These are phyloP conservation scores for Hemibagrus guttatus DNA, from an alignment of 2,797 vertebrate species.

Conservation along the genomic window DNA sequence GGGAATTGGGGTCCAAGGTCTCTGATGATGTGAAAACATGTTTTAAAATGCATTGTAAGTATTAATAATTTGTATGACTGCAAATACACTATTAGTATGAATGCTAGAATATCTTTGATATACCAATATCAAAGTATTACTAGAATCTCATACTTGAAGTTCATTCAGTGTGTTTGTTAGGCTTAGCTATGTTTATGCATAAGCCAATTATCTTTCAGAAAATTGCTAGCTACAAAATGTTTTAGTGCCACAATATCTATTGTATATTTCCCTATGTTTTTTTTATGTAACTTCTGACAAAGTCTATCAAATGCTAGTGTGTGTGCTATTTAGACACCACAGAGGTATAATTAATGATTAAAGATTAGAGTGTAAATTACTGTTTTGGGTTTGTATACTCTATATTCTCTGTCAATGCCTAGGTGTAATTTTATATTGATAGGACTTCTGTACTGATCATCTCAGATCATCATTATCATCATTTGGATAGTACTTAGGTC, in stretches of 20 bases:
- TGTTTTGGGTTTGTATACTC: neutral
- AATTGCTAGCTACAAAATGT: neutral
- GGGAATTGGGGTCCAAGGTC: no score
- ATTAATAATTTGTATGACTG: neutral
- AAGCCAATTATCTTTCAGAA: neutral
- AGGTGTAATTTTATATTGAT: neutral
- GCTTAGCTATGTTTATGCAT: neutral
- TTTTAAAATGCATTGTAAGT: neutral
- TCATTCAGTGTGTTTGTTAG: neutral
- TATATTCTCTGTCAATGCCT: neutral
- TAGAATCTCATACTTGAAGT: neutral
- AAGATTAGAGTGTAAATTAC: neutral
- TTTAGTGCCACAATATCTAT: neutral
- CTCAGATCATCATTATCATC: neutral
- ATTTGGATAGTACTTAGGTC: neutral
- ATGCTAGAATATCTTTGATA: neutral
- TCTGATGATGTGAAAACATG: no score
- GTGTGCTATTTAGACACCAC: neutral
- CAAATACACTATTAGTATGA: neutral
- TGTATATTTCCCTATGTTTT: neutral
- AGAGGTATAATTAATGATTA: neutral
- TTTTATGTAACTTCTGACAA: neutral
- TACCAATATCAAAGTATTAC: neutral
- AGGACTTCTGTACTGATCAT: slow-evolving; percentile 1
- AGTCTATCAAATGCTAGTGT: neutral